A percentile compares a stretch with the other conserved stretches of the same genome.
phyloP scores from a whole-genome alignment of 2,888 invertebrate species.

The Pterostichus niger region DNA sequence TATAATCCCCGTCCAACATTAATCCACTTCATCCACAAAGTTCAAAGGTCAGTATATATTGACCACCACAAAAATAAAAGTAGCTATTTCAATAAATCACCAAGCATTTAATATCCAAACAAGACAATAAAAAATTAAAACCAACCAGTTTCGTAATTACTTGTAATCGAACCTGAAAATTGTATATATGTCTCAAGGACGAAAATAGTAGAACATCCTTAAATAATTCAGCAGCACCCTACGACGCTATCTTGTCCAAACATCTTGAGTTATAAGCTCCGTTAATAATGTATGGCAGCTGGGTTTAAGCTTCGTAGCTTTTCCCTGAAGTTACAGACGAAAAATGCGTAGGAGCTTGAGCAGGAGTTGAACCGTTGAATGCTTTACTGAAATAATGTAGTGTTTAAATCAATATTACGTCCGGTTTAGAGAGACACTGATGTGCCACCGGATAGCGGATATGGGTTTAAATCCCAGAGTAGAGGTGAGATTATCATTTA shows the following conservation, averaged over 20 bases:
- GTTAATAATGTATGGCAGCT: constrained; percentile 4
- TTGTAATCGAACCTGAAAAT: neutral
- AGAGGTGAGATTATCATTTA: no score
- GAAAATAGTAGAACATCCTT: neutral
- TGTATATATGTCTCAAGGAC: neutral
- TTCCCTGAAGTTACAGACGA: no score
- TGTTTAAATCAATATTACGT: no score
- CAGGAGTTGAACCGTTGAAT: no score
- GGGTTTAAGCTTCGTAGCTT: no score
- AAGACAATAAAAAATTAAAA: constrained; percentile 10
- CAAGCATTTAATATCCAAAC: neutral
- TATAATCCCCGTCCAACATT: neutral
- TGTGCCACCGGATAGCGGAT: no score
- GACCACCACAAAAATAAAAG: neutral
- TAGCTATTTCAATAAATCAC: neutral
- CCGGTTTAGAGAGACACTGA: no score
- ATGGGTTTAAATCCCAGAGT: no score
- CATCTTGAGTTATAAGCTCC: constrained; percentile 8
- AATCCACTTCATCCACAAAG: constrained; percentile 2
- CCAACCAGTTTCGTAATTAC: neutral
- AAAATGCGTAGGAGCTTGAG: no score
- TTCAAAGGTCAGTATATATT: neutral
- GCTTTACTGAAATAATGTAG: no score
- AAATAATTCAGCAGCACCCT: neutral
- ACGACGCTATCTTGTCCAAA: constrained; percentile 1